These are phyloP conservation scores for Trichogramma dendrolimi DNA, from an alignment of 2,888 invertebrate species.

Conservation along the genomic window DNA sequence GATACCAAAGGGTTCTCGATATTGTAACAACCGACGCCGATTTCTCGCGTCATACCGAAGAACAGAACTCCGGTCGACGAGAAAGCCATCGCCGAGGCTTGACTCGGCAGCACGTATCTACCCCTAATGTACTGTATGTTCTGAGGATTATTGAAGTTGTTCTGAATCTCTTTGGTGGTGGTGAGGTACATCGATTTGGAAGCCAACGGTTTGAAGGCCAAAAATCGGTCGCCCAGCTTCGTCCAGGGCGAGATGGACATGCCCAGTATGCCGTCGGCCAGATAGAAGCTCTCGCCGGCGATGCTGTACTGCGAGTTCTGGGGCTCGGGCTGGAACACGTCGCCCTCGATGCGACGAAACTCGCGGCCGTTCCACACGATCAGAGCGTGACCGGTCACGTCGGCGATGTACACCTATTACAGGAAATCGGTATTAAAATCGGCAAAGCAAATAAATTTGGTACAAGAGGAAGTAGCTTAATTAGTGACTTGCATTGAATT, in stretches of 20 bases:
- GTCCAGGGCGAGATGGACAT: conserved; percentile 59
- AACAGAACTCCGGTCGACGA: conserved; percentile 42
- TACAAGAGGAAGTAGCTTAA: background rate
- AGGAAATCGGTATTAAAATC: background rate
- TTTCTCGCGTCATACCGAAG: conserved; percentile 44
- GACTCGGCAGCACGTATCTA: conserved; percentile 26
- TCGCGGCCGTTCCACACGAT: conserved; percentile 22
- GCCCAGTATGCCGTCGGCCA: conserved; percentile 67
- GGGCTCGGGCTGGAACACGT: conserved; percentile 25
- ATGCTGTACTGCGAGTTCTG: conserved; percentile 31
- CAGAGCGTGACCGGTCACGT: conserved; percentile 25
- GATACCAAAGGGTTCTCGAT: conserved; percentile 8
- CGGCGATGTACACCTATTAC: conserved; percentile 28
- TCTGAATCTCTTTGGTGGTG: conserved; percentile 12
- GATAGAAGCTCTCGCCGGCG: conserved; percentile 59
- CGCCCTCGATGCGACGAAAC: conserved; percentile 32
- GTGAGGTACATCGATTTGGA: conserved; percentile 30
- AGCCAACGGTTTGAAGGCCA: conserved; percentile 36
- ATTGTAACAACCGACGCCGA: conserved; percentile 46
- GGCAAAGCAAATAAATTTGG: background rate
- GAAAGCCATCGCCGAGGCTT: conserved; percentile 26
- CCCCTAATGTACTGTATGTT: background rate
- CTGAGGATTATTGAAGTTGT: background rate
- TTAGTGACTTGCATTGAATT: conserved; percentile 30
- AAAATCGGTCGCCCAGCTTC: conserved; percentile 1